These are phyloP conservation scores for Oreotrochilus melanogaster DNA, from an alignment of 2,113 vertebrate genomes.

Conservation along the genomic window DNA sequence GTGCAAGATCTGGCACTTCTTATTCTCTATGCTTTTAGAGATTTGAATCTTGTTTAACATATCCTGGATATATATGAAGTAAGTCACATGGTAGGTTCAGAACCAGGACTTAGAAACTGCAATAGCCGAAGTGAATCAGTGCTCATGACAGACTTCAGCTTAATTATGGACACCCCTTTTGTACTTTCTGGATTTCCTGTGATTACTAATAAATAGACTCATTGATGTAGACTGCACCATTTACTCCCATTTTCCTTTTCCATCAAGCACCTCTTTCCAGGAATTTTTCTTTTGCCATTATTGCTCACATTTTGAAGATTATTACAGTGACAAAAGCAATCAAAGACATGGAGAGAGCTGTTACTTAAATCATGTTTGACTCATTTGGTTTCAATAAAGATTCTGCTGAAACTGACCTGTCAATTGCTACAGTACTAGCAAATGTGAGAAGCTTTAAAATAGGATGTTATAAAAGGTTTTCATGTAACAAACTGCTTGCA, in stretches of 20 bases:
- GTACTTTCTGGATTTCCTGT: not conserved
- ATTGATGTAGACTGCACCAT: not conserved
- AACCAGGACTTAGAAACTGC: not conserved
- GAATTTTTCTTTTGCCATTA: not conserved
- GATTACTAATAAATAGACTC: not conserved
- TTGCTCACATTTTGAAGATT: not conserved
- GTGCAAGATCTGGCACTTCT: too few relatives aligned
- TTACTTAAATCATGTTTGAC: not conserved
- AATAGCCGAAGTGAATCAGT: not conserved
- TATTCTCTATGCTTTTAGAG: not conserved
- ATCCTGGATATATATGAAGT: constrained; percentile 31
- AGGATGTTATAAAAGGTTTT: not conserved
- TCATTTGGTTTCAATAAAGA: not conserved
- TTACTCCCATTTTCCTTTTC: not conserved
- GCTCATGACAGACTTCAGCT: not conserved
- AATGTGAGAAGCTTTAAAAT: not conserved
- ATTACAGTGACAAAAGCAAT: not conserved
- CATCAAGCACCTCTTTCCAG: not conserved
- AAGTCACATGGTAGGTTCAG: not conserved
- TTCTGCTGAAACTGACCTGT: not conserved
- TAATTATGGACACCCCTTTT: not conserved
- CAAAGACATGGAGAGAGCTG: not conserved
- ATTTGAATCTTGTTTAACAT: constrained; percentile 19
- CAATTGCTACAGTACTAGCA: not conserved
- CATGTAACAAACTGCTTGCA: not conserved